Conservation (phyloP, 2,888 invertebrate species). For the Eupithecia subumbrata region DNA sequence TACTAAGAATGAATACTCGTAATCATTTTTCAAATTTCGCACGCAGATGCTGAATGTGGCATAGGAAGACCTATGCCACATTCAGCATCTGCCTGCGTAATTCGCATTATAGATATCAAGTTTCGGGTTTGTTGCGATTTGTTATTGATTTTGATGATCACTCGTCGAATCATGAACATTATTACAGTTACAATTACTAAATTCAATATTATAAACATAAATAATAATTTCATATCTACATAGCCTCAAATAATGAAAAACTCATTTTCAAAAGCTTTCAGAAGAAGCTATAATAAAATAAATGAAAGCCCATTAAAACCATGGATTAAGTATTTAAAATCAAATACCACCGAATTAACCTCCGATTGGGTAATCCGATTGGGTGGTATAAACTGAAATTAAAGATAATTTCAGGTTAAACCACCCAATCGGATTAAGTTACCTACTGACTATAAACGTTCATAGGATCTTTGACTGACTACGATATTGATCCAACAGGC, state of each 20-base stretch:
- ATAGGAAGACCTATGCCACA: too few species aligned
- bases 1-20: not conserved
- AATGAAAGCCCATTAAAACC: not conserved
- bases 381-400: too few species aligned
- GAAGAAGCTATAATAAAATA: not conserved
- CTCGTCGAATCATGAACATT: not conserved
- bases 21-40: too few species aligned
- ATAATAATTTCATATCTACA: not conserved
- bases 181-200: not conserved
- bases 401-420: not conserved
- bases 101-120: too few species aligned
- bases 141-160: not conserved
- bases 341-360: not conserved
- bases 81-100: not conserved
- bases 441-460: too few species aligned
- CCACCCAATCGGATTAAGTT: not conserved
- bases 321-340: not conserved
- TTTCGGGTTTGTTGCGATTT: too few species aligned
- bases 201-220: too few species aligned
- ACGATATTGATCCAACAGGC: not conserved
- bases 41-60: too few species aligned
- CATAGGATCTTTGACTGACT: too few species aligned
- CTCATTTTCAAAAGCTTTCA: not conserved
- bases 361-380: too few species aligned
- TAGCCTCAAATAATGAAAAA: not conserved